A percentile compares a stretch with the other conserved stretches of the same genome.
These are phyloP conservation scores for Netelia melanura DNA, from an alignment of 2,888 invertebrate species.

Conservation along the genomic window DNA sequence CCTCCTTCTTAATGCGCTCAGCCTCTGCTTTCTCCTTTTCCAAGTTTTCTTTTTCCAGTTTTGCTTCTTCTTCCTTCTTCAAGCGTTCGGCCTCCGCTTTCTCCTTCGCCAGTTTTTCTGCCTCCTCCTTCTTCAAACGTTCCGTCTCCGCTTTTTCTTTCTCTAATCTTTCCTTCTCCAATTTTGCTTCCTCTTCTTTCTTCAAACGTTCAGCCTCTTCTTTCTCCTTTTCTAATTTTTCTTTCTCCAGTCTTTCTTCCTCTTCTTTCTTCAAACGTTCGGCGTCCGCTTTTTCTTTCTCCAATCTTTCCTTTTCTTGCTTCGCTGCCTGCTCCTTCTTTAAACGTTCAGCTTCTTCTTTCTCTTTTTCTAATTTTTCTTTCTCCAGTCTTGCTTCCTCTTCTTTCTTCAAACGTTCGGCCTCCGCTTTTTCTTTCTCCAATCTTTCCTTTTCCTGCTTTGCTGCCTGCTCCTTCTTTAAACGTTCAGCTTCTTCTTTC, in stretches of 20 bases:
- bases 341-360: constrained; percentile 74
- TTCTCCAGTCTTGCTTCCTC: constrained; percentile 68
- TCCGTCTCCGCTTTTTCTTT: constrained; percentile 70
- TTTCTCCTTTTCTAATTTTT: constrained; percentile 67
- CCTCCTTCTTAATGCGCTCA: constrained; percentile 81
- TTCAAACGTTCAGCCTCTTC: constrained; percentile 75
- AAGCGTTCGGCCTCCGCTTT: constrained; percentile 74
- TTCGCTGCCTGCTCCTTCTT: constrained; percentile 64
- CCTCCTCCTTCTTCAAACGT: constrained; percentile 44
- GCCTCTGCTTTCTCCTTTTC: constrained; percentile 79
- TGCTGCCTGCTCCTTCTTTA: constrained; percentile 62
- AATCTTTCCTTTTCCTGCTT: constrained; percentile 14
- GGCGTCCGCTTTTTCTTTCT: constrained; percentile 75
- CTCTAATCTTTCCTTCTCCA: constrained; percentile 70
- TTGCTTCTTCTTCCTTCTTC: constrained; percentile 66
- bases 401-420: constrained; percentile 69
- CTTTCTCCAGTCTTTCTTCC: constrained; percentile 63
- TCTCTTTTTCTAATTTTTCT: constrained; percentile 70
- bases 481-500: constrained; percentile 43
- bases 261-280: constrained; percentile 70
- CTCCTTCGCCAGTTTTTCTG: constrained; percentile 37
- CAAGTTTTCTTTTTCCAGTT: constrained; percentile 27
- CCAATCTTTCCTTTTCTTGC: constrained; percentile 77
- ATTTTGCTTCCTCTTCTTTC: constrained; percentile 66
- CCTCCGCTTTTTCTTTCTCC: neutral